A percentile compares a stretch with the other conserved stretches of the same genome.
Conservation (phyloP, 1,140 invertebrate species). For the Brachionus rubens region DNA sequence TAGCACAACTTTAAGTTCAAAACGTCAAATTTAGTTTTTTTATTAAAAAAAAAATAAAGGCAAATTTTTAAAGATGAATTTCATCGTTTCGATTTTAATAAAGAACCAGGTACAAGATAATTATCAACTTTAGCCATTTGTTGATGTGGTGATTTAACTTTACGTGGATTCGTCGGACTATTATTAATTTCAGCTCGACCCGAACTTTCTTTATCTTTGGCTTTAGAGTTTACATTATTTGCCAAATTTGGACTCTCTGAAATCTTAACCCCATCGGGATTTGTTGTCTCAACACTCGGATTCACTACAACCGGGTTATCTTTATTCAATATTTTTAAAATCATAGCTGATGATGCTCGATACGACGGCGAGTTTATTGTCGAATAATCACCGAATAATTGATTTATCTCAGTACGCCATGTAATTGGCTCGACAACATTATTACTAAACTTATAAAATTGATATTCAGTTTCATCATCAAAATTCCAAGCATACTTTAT, state of each 20-base stretch:
- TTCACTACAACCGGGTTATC: background rate
- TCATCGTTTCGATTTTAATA: background rate
- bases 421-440: background rate
- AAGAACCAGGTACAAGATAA: background rate
- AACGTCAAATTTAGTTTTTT: background rate
- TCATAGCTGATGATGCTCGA: conserved; percentile 20
- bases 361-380: conserved; percentile 29
- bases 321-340: background rate
- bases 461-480: background rate
- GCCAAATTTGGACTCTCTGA: background rate
- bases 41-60: background rate
- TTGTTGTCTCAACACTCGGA: background rate
- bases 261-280: background rate
- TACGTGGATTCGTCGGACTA: background rate
- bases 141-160: conserved; percentile 15
- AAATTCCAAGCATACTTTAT: background rate
- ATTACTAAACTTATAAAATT: conserved; percentile 5
- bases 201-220: background rate
- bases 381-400: conserved; percentile 12
- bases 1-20: too few relatives aligned
- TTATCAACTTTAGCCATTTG: conserved; percentile 10
- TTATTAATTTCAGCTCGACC: background rate
- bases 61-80: background rate
- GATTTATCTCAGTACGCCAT: background rate
- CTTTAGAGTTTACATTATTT: background rate